Base-by-base conservation (phyloP, 2,888 invertebrate species). In the Gari tellinella region DNA sequence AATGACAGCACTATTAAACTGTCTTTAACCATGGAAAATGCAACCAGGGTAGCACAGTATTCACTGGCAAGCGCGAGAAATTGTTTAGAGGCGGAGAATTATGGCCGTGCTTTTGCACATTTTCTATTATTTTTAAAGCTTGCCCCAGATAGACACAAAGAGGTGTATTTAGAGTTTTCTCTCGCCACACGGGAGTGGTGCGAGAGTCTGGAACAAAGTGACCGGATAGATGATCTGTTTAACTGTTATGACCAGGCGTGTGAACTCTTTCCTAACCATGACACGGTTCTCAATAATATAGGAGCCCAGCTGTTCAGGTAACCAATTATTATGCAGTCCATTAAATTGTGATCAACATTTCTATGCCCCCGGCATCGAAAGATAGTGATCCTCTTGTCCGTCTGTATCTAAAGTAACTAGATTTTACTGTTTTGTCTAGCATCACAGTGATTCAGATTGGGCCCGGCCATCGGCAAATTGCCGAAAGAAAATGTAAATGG, bases 241-340 rank as follows among this genome's bases (percentile, higher is more conserved):
- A 81, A 77, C 48, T 87, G 88, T 53, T 88, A 86, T 75, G 81
- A 86, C 31, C 86, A 88, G 56, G 89, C 87, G 14, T 87, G 85
- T 79, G 91, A 93, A 72, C 88, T 93, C 57, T 93, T 93, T 82
- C 93, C 93, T 21, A 88, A 93, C 25, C 93, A 93, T 88, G 92
- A 92, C 72, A 87, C 92, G 56, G 90, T 94, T 55, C 83, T 93
- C 25, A 93, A 93, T 81, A 93, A 93, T 83, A 92, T 94, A 76
- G 94, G 93, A 25, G 91, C 92, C 25, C 93, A 93, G 83, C 88
- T 94, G 63, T 92, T 93, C 82, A 93, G 93, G 94, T 94, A 90
- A n/a, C 15, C 26, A 25, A 26, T 43, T 17, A 69, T 25, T n/a
- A n/a, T n/a, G n/a, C n/a, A n/a, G n/a, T n/a, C n/a, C n/a, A n/a